Conservation (phyloP, 1,140 invertebrate genomes). For the Heliconius melpomene region DNA sequence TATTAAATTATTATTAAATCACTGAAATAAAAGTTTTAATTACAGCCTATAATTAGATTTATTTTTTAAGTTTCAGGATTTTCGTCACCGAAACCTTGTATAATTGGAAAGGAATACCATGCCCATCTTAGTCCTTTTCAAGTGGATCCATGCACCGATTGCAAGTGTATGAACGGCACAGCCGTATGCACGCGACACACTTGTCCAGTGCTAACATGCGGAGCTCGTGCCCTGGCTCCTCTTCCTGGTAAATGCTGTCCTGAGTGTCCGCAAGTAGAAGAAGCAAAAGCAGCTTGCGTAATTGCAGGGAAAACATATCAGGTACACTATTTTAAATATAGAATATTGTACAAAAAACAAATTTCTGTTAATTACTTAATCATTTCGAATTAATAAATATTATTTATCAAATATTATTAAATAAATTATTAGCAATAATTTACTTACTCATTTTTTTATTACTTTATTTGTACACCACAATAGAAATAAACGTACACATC, state of each 20-base stretch:
- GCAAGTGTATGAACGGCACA: constrained; percentile 89
- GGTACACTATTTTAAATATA: constrained; percentile 63
- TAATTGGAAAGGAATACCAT: constrained; percentile 86
- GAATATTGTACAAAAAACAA: not conserved
- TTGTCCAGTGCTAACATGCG: constrained; percentile 92
- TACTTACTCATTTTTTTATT: not conserved
- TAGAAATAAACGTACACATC: too few relatives aligned
- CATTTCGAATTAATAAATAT: not conserved
- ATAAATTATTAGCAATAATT: not conserved
- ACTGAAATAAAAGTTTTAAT: not conserved
- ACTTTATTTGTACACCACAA: too few relatives aligned
- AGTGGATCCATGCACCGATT: constrained; percentile 91
- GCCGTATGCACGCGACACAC: constrained; percentile 88
- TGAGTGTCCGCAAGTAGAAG: constrained; percentile 84
- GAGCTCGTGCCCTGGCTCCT: constrained; percentile 84
- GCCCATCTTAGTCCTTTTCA: constrained; percentile 82
- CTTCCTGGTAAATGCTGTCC: constrained; percentile 89
- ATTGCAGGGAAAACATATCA: constrained; percentile 84
- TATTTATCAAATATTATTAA: too few relatives aligned
- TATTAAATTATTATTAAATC: not conserved
- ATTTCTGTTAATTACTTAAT: not conserved
- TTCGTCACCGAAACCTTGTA: constrained; percentile 83
- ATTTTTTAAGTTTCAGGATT: constrained; percentile 69
- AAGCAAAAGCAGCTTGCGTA: constrained; percentile 85
- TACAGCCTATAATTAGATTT: not conserved